A percentile compares a stretch with the other conserved stretches of the same genome.
Evolutionary conservation across 2,113 vertebrate genomes (phyloP).

Genomic region (Ictidomys tridecemlineatus): DNA sequence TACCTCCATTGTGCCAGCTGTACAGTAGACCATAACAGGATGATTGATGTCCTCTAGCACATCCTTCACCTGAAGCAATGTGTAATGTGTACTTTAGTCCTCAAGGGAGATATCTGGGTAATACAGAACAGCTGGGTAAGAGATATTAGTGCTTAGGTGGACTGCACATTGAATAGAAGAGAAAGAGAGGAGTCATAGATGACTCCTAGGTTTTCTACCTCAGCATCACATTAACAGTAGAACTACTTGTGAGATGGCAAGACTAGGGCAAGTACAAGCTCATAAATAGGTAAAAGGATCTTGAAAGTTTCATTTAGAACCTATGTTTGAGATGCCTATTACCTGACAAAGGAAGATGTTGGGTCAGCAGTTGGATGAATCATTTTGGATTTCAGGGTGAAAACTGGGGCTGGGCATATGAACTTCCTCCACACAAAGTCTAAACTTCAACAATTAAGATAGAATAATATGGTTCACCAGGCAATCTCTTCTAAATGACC

Average conservation of each 20-base stretch:
- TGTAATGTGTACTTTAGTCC: background rate
- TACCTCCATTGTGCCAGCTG: background rate
- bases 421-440: background rate
- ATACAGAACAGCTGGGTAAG: background rate
- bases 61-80: background rate
- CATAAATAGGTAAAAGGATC: background rate
- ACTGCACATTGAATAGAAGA: background rate
- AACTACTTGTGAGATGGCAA: background rate
- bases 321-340: background rate
- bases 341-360: background rate
- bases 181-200: background rate
- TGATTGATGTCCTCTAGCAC: background rate
- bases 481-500: background rate
- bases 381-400: background rate
- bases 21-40: background rate
- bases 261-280: background rate
- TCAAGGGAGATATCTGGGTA: background rate
- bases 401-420: background rate
- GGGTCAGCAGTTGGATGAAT: background rate
- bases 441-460: background rate
- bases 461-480: background rate
- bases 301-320: background rate
- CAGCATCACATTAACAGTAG: background rate
- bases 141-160: background rate
- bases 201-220: background rate